Evolutionary conservation across 2,888 invertebrate genomes (phyloP).

Genomic region (Falcaria lacertinaria): DNA sequence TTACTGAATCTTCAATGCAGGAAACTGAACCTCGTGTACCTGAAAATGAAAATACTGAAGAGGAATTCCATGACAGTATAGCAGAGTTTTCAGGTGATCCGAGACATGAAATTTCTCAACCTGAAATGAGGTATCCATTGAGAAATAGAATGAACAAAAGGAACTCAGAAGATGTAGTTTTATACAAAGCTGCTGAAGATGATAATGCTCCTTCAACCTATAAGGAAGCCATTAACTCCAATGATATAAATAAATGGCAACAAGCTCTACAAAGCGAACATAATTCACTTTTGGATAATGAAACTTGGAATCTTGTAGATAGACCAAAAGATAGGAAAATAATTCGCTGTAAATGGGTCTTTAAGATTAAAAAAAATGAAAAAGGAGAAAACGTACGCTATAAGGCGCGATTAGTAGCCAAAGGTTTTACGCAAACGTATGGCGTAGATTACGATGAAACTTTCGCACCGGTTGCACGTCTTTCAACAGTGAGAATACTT

Average conservation of each 20-base stretch:
- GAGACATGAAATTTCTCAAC: too few species aligned
- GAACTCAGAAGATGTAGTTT: too few species aligned
- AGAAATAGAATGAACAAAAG: too few species aligned
- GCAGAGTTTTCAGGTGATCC: too few species aligned
- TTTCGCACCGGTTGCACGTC: constrained; percentile 2
- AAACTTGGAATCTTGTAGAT: background rate
- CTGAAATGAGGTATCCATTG: too few species aligned
- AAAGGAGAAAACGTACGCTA: background rate
- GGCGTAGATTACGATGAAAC: constrained; percentile 4
- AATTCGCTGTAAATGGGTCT: background rate
- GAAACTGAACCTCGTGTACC: too few species aligned
- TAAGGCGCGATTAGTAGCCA: constrained; percentile 1
- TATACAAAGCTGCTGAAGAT: too few species aligned
- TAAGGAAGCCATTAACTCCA: background rate
- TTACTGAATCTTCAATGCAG: too few species aligned
- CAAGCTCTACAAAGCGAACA: background rate
- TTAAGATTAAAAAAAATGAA: background rate
- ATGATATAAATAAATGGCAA: background rate
- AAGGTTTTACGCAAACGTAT: constrained; percentile 1
- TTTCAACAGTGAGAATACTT: background rate
- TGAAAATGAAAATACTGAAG: too few species aligned
- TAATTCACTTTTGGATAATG: background rate
- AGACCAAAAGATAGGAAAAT: background rate
- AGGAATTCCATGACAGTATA: too few species aligned
- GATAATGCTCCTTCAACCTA: background rate